These are phyloP conservation scores for Frieseomelitta varia DNA, from an alignment of 1,140 invertebrate genomes.

Conservation along the genomic window DNA sequence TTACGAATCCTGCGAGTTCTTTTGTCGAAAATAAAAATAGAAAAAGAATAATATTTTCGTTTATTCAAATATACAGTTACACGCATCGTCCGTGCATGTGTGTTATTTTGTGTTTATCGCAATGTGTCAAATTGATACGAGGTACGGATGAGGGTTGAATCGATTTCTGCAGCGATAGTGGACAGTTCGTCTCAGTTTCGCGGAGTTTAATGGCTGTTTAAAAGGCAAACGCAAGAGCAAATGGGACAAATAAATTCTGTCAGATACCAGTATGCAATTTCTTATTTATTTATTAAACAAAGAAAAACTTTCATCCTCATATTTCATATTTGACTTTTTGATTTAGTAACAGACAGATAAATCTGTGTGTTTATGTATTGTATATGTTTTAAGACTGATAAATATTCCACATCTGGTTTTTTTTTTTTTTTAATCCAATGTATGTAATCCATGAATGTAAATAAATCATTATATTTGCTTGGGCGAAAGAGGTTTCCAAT, in stretches of 20 bases:
- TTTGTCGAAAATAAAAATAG: neutral
- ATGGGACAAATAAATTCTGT: neutral
- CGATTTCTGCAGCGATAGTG: neutral
- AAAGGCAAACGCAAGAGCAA: neutral
- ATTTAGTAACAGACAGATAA: neutral
- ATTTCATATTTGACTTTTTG: neutral
- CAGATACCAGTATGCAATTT: neutral
- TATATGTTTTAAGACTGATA: neutral
- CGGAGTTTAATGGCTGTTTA: neutral
- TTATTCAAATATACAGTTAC: neutral
- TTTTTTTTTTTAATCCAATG: neutral
- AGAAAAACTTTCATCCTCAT: neutral
- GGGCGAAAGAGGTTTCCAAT: neutral
- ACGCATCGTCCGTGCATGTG: neutral
- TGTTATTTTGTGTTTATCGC: neutral
- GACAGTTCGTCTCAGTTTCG: neutral
- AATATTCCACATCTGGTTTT: neutral
- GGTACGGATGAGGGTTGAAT: neutral
- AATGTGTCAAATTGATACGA: neutral
- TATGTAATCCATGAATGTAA: neutral
- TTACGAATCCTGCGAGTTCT: neutral
- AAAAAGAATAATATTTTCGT: neutral
- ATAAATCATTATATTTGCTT: neutral
- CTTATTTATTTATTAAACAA: neutral
- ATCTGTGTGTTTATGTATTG: neutral